Evolutionary conservation across 2,888 invertebrate species (phyloP), one percentile per base, ranked within the genome.

Genomic region (Thumatha senex): DNA sequence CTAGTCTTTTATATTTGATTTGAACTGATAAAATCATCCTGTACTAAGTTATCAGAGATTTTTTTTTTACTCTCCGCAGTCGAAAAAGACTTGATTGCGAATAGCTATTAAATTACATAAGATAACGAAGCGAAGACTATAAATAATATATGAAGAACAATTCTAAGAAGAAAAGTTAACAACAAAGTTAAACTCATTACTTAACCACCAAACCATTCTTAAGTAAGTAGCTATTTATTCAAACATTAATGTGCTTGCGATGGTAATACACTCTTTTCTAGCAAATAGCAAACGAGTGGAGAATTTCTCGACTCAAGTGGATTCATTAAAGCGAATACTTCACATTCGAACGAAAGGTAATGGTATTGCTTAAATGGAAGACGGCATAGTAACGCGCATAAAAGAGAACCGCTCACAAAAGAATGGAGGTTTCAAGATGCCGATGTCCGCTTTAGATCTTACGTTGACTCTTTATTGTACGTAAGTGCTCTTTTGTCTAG

Each of bases 271-370:
- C 53, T 58, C 55, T 54, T 62, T 57, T 55, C 56, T 61, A 63
- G 55, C 56, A 58, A 67, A 67, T 54, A 57, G 52, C 54, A 43
- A 42, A 55, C 54, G 54, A 69, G 56, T 61, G 62, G 62, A 65
- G 61, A 66, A 66, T 61, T 68, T 53, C 62, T 59, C 61, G 64
- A 69, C 56, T 65, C 69, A 72, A 78, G 72, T 72, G 65, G 70
- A 73, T 75, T 74, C 69, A 76, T 76, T 74, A 73, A 74, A 69
- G 70, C 62, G 67, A 72, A 71, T 72, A 70, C 67, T 74, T 72
- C 67, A 72, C 72, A 72, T 73, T 70, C 71, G 65, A 75, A 75
- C 67, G 70, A 63, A 4, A 67, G 60, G 61, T 69, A 74, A 74
- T 71, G 66, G 70, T 68, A 73, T 74, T 75, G 68, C 68, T 70